These are phyloP conservation scores for Octomys mimax DNA, from an alignment of 2,797 vertebrate species.

Conservation along the genomic window DNA sequence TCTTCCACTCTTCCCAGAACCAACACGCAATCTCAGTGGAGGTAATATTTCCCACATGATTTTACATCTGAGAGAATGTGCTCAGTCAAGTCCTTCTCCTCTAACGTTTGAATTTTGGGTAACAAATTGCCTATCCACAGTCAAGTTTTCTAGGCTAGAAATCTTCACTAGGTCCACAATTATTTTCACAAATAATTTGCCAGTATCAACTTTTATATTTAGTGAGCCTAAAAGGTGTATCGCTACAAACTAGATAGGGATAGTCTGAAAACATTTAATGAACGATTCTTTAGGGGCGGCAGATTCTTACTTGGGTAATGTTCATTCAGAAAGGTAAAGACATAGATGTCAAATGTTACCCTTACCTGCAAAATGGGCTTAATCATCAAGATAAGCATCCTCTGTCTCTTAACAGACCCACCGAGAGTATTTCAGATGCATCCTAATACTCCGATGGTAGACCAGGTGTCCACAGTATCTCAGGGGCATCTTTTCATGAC, in stretches of 20 bases:
- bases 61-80: conserved; percentile 6
- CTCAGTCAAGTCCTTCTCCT: background rate
- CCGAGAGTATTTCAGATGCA: background rate
- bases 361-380: too few relatives aligned
- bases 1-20: conserved; percentile 4
- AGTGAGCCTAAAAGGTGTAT: conserved; percentile 48
- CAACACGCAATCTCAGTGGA: background rate
- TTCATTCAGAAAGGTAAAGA: conserved; percentile 83
- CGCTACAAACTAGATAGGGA: background rate
- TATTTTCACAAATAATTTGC: conserved; percentile 54
- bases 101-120: conserved; percentile 34
- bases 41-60: background rate
- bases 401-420: background rate
- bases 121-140: conserved; percentile 47
- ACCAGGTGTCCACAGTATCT: conserved; percentile 64
- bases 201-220: conserved; percentile 4
- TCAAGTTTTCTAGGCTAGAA: conserved; percentile 38
- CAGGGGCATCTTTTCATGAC: conserved; percentile 66
- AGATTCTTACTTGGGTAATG: conserved; percentile 83
- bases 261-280: conserved; percentile 15
- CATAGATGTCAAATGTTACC: conserved; percentile 77
- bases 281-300: conserved; percentile 80
- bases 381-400: background rate
- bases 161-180: conserved; percentile 41
- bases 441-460: background rate